Evolutionary conservation across 2,888 invertebrate species (phyloP).

Genomic region (Horisme vitalbata): DNA sequence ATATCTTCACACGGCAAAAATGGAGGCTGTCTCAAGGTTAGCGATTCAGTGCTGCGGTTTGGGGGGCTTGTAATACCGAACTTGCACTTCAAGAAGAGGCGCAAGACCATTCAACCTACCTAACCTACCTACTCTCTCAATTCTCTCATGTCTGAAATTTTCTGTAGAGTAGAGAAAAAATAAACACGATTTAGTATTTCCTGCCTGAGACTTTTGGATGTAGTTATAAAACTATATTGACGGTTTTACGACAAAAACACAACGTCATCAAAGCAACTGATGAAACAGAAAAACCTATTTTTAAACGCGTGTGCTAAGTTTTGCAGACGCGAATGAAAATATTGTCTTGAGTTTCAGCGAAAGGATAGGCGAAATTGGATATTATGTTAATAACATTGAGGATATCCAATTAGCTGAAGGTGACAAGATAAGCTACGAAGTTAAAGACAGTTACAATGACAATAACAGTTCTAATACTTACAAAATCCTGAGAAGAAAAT

Average conservation of each 20-base stretch:
- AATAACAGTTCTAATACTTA: too few species aligned
- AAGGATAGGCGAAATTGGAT: neutral
- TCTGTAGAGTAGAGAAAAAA: too few species aligned
- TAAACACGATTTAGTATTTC: neutral
- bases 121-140: too few species aligned
- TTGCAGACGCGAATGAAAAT: constrained; percentile 1
- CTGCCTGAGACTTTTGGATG: neutral
- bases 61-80: neutral
- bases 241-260: neutral
- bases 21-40: constrained; percentile 33
- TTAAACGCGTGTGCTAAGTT: constrained; percentile 3
- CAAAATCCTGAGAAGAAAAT: too few species aligned
- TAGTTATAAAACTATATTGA: neutral
- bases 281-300: neutral
- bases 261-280: neutral
- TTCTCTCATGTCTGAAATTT: too few species aligned
- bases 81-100: neutral
- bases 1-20: constrained; percentile 22
- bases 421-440: neutral
- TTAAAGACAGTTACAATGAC: too few species aligned
- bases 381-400: neutral
- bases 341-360: neutral
- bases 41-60: constrained; percentile 8
- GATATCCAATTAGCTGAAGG: neutral
- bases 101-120: neutral